Conservation (phyloP, 2,113 vertebrate genomes). For the Scortum barcoo region DNA sequence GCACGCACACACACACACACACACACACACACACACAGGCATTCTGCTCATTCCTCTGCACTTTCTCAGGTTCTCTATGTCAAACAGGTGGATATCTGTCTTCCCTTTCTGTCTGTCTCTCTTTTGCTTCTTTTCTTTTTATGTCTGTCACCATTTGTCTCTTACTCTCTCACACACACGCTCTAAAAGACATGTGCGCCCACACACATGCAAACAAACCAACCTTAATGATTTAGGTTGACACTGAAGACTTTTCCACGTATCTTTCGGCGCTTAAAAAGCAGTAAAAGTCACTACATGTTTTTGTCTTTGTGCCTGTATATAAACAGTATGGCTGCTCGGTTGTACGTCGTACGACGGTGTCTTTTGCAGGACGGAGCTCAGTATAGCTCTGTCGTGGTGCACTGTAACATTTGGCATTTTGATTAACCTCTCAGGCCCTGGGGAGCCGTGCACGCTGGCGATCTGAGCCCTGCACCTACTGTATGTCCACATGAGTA, state of each 20-base stretch:
- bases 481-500: constrained; percentile 28
- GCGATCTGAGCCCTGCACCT: constrained; percentile 15
- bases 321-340: constrained; percentile 24
- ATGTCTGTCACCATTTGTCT: constrained; percentile 59
- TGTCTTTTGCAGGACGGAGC: constrained; percentile 50
- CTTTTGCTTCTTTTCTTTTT: constrained; percentile 44
- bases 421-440: constrained; percentile 74
- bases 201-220: constrained; percentile 29
- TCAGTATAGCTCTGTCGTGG: constrained; percentile 54
- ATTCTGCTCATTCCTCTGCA: constrained; percentile 82
- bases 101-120: constrained; percentile 47
- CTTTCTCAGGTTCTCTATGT: constrained; percentile 85
- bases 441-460: constrained; percentile 18
- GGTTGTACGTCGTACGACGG: constrained; percentile 42
- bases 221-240: constrained; percentile 35
- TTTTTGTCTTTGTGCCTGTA: constrained; percentile 25
- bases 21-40: constrained; percentile 39
- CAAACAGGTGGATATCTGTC: constrained; percentile 81
- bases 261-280: background rate
- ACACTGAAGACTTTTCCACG: background rate
- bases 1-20: constrained; percentile 29
- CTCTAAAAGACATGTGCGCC: constrained; percentile 1
- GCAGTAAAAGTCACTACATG: background rate
- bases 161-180: constrained; percentile 19
- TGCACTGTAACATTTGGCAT: constrained; percentile 75